Evolutionary conservation across 2,113 vertebrate species (phyloP).

Genomic region (Neomonachus schauinslandi): DNA sequence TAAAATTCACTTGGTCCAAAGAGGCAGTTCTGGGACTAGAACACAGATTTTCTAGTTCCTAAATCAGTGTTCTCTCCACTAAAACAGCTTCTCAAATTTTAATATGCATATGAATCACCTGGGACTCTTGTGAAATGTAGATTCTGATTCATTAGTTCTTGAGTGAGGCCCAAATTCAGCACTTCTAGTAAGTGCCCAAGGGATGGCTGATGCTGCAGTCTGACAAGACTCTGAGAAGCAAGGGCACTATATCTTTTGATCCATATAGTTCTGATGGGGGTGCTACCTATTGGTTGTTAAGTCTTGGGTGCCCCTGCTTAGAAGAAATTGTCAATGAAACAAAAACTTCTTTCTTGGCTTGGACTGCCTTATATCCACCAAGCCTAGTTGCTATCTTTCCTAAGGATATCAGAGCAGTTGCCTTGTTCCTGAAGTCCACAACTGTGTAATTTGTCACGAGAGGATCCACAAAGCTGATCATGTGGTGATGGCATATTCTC

Average conservation of each 20-base stretch:
- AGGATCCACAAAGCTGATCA: slow-evolving; percentile 98
- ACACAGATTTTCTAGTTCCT: slow-evolving; percentile 36
- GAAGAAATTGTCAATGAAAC: slow-evolving; percentile 16
- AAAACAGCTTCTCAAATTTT: slow-evolving; percentile 35
- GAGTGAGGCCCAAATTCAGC: neutral
- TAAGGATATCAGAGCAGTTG: slow-evolving; percentile 95
- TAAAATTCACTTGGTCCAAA: slow-evolving; percentile 35
- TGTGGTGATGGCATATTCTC: slow-evolving; percentile 94
- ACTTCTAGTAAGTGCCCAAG: neutral
- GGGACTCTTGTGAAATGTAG: neutral
- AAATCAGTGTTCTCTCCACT: neutral
- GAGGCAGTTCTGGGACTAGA: neutral
- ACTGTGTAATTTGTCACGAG: slow-evolving; percentile 94
- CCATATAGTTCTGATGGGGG: neutral
- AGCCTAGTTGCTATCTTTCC: neutral
- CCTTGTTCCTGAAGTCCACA: slow-evolving; percentile 97
- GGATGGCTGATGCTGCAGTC: neutral
- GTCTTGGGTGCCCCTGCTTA: neutral
- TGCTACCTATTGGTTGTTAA: neutral
- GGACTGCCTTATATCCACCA: neutral
- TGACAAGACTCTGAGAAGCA: neutral
- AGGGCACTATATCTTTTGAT: neutral
- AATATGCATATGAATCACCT: neutral
- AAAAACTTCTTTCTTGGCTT: neutral
- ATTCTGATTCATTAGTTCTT: slow-evolving; percentile 7